Base-by-base conservation (phyloP, 2,888 invertebrate genomes). In the Theretra japonica region DNA sequence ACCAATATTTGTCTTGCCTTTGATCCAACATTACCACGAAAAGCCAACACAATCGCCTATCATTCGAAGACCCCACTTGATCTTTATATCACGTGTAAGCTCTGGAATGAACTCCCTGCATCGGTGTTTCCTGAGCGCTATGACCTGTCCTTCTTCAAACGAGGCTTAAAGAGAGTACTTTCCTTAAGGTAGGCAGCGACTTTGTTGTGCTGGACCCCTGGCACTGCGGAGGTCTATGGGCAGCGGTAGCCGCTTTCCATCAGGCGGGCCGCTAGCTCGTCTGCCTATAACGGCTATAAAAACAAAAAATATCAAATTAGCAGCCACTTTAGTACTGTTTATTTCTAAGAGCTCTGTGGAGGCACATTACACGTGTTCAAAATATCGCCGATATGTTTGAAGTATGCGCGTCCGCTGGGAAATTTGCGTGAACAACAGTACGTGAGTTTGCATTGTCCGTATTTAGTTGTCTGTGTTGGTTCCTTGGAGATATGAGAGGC, bases 291-390 rank as follows among this genome's bases (percentile, higher is more conserved):
- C n/a, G n/a, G n/a, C n/a, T n/a, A n/a, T n/a, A n/a, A n/a, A n/a
- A n/a, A n/a, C n/a, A n/a, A 15, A 48, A 8, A 48, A 1, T 7
- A 50, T 53, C 53, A 53, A 17, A n/a, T 53, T 19, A 53, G 19
- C 53, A n/a, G 19, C 53, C 53, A 53, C n/a, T 19, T 53, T 19
- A 53, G n/a, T 19, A 53, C 53, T 19, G 19, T 53, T 53, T 53
- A 53, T 17, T 53, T n/a, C 33, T 65, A 65, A 65, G 23, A 23
- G 65, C 65, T 7, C 65, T 65, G 4, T 17, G 48, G 65, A 65
- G 65, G 41, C 48, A 17, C 41, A 65, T 65, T 65, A 65, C 65
- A 65, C 65, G 41, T 23, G 30, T 62, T 62, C 30, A 41, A 11
- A 41, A 48, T 41, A 41, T 21, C 19, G 41, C 41, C 65, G 41